Conservation (phyloP, 2,113 vertebrate species). For the Cyprinodon brontotheroides region DNA sequence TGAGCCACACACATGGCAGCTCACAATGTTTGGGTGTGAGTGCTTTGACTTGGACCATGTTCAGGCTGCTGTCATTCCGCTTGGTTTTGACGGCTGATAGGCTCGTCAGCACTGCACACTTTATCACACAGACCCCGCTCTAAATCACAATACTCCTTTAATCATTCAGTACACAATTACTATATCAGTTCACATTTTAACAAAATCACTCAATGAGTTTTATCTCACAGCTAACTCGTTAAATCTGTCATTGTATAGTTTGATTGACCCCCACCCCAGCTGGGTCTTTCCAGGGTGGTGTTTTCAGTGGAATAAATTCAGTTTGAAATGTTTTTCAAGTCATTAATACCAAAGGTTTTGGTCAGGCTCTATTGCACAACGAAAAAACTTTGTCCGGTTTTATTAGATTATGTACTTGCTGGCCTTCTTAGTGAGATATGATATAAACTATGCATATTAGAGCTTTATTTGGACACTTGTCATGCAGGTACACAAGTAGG, state of each 20-base stretch:
- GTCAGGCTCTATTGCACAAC: background rate
- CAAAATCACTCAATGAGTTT: slow-evolving; percentile 13
- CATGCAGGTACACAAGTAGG: slow-evolving; percentile 11
- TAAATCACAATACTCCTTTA: background rate
- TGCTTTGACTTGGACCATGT: slow-evolving; percentile 18
- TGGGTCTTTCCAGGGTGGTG: background rate
- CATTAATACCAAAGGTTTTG: slow-evolving; percentile 15
- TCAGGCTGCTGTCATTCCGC: slow-evolving; percentile 18
- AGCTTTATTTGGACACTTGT: slow-evolving; percentile 7
- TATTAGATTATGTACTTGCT: slow-evolving; percentile 41
- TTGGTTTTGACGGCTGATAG: slow-evolving; percentile 42
- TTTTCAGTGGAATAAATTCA: slow-evolving; percentile 7
- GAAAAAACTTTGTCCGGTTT: background rate
- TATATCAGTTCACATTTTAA: slow-evolving; percentile 9
- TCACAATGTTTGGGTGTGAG: slow-evolving; percentile 7
- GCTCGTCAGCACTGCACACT: slow-evolving; percentile 26
- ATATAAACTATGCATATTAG: slow-evolving; percentile 30
- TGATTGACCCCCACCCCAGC: slow-evolving; percentile 10
- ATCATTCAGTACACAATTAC: slow-evolving; percentile 21
- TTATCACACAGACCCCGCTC: slow-evolving; percentile 22
- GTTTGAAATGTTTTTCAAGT: slow-evolving; percentile 20
- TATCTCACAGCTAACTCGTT: slow-evolving; percentile 5
- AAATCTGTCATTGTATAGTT: slow-evolving; percentile 1
- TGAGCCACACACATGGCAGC: slow-evolving; percentile 21
- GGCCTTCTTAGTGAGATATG: slow-evolving; percentile 26